Evolutionary conservation across 1,140 invertebrate species (phyloP).

Genomic region (Portunus trituberculatus): DNA sequence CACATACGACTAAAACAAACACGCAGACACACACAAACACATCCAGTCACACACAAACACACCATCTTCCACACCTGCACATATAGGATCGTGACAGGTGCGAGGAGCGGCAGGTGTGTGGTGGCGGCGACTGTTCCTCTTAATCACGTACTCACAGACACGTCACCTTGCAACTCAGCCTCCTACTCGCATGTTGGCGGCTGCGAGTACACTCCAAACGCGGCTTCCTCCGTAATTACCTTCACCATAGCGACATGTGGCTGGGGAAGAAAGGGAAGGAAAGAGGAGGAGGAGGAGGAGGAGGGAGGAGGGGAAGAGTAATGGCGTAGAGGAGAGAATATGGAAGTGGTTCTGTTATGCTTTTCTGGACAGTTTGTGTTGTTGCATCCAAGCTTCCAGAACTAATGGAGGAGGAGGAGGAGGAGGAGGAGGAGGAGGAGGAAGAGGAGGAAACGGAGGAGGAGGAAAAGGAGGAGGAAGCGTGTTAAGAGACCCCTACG

Average conservation of each 20-base stretch:
- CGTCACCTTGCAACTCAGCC: neutral
- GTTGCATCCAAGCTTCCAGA: neutral
- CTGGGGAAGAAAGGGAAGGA: neutral
- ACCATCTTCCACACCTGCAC: neutral
- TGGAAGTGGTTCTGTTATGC: constrained; percentile 16
- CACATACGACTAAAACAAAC: constrained; percentile 1
- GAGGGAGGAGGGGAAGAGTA: neutral
- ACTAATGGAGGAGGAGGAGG: neutral
- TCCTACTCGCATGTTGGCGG: neutral
- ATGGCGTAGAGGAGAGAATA: neutral
- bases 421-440: neutral
- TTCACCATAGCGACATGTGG: constrained; percentile 28
- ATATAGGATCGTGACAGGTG: neutral
- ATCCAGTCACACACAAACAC: constrained; percentile 30
- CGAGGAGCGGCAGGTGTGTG: neutral
- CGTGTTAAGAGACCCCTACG: neutral
- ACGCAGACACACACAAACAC: constrained; percentile 39
- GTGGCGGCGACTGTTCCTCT: neutral
- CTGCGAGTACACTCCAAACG: neutral
- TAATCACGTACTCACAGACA: neutral
- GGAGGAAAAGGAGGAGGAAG: neutral
- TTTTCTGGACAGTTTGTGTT: neutral
- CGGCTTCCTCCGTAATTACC: neutral
- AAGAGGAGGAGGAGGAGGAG: neutral
- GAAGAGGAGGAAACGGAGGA: neutral